Evolutionary conservation across 2,888 invertebrate genomes (phyloP), one percentile per base, ranked within the genome.

Genomic region (Tachystola acroxantha): DNA sequence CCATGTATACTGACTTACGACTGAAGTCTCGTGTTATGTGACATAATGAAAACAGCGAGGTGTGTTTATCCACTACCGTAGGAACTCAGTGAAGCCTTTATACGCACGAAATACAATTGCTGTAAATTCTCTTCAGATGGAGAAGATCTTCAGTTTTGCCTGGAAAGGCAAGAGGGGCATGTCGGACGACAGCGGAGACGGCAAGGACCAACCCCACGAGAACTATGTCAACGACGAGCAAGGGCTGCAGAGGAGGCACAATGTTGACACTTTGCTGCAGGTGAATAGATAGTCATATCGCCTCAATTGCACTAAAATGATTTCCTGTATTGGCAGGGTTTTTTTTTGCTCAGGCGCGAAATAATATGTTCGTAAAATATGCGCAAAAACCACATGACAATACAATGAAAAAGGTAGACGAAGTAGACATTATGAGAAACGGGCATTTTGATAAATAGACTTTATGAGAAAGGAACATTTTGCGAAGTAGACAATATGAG

Each of bases 91-190:
- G n/a, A n/a, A n/a, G n/a, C n/a, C n/a, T n/a, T n/a, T n/a, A n/a
- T n/a, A n/a, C n/a, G n/a, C n/a, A n/a, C n/a, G n/a, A n/a, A n/a
- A n/a, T n/a, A n/a, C n/a, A n/a, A n/a, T n/a, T n/a, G n/a, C n/a
- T n/a, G n/a, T n/a, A n/a, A n/a, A n/a, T n/a, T n/a, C n/a, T n/a
- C 41, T 53, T 6, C 79, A 96, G 96, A 94, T 96, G 94, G 96
- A 96, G 82, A 95, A 95, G 75, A 95, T 96, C 76, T 96, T 96
- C 79, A 96, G 96, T 67, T 94, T 92, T 70, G 95, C 95, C 32
- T 96, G 95, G 95, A 92, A 92, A 58, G 95, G 94, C 53, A 94
- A 94, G 66, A 90, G 93, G 30, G 95, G 95, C 0, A 78, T 93
- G 43, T 42, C 22, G 7, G 32, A 43, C 3, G 33, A 42, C 3